phyloP scores from a whole-genome alignment of 1,140 invertebrate species.

The Drosophila pectinifera region DNA sequence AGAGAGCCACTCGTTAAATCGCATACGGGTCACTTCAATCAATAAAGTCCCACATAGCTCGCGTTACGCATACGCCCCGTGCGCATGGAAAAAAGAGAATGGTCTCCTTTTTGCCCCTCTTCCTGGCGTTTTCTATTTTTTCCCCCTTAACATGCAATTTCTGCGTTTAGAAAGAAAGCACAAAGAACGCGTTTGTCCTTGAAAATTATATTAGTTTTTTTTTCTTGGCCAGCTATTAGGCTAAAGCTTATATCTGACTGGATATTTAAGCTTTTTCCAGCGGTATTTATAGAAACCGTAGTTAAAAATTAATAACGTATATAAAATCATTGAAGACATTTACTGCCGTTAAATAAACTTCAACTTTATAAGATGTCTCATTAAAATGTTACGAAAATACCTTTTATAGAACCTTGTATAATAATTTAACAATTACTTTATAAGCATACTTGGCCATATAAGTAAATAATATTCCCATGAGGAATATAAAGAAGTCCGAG shows the following conservation, averaged over 20 bases:
- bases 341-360: too few relatives aligned
- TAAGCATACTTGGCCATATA: too few relatives aligned
- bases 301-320: neutral
- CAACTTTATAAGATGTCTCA: too few relatives aligned
- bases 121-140: conserved; percentile 1
- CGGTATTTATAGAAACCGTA: neutral
- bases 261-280: neutral
- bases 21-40: conserved; percentile 41
- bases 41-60: conserved; percentile 22
- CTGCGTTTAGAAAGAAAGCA: neutral
- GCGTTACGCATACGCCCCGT: conserved; percentile 45
- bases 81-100: conserved; percentile 5
- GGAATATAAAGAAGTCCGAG: conserved; percentile 5
- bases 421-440: neutral
- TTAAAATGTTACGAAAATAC: too few relatives aligned
- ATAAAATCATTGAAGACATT: neutral
- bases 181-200: neutral
- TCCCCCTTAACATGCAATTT: conserved; percentile 5
- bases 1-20: conserved; percentile 20
- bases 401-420: too few relatives aligned
- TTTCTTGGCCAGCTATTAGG: conserved; percentile 1
- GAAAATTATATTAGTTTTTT: neutral
- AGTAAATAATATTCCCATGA: too few relatives aligned
- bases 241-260: neutral
- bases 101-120: neutral